Conservation (phyloP, 2,113 vertebrate species). For the Setophaga kirtlandii region DNA sequence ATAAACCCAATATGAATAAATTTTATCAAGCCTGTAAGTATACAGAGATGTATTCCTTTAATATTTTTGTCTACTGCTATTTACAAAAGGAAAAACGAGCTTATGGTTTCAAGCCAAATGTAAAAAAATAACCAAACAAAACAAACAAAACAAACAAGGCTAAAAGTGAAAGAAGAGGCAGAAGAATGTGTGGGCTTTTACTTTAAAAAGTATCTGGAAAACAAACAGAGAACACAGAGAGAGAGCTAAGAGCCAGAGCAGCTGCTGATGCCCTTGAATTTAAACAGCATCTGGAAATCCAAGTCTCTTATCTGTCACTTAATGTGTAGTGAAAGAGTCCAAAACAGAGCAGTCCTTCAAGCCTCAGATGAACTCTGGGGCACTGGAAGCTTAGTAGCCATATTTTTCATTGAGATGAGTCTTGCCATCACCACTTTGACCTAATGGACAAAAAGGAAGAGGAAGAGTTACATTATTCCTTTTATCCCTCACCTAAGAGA, state of each 20-base stretch:
- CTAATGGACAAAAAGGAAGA: constrained; percentile 71
- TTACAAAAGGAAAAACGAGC: constrained; percentile 21
- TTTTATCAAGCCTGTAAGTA: not conserved
- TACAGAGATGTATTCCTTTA: not conserved
- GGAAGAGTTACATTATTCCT: not conserved
- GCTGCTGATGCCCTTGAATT: not conserved
- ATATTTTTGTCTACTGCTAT: not conserved
- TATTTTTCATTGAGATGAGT: constrained; percentile 97
- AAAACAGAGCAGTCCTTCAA: not conserved
- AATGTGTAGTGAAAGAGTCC: not conserved
- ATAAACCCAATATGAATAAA: not conserved
- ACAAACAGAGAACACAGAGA: not conserved
- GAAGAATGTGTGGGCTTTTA: not conserved
- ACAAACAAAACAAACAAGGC: not conserved
- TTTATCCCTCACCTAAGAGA: not conserved
- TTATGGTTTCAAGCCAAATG: not conserved
- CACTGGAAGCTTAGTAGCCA: constrained; percentile 81
- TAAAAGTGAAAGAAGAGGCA: not conserved
- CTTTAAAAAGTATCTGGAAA: not conserved
- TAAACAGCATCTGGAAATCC: not conserved
- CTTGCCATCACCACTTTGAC: constrained; percentile 92
- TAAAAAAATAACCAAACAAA: not conserved
- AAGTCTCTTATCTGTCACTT: not conserved
- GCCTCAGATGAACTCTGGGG: not conserved
- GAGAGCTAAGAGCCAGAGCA: not conserved